These are phyloP conservation scores for Lissonota sp. DNA, from an alignment of 2,888 invertebrate genomes.

Conservation along the genomic window DNA sequence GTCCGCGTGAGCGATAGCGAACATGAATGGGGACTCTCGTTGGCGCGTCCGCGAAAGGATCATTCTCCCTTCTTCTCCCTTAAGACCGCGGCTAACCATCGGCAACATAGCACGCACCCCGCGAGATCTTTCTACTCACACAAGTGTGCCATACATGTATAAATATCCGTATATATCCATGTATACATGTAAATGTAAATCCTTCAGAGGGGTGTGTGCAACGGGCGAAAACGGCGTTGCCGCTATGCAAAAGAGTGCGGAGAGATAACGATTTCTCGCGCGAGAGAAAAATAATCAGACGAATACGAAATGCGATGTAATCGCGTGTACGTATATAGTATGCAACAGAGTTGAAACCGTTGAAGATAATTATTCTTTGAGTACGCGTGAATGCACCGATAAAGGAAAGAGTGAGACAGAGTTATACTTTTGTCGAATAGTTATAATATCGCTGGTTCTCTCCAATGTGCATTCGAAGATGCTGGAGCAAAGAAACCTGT, in stretches of 20 bases:
- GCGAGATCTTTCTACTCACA: conserved; percentile 41
- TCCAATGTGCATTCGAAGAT: conserved; percentile 17
- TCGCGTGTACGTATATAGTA: conserved; percentile 16
- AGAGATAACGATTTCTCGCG: conserved; percentile 48
- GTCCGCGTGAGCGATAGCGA: conserved; percentile 72
- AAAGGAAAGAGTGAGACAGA: conserved; percentile 8
- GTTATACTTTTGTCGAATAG: conserved; percentile 6
- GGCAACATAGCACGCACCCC: conserved; percentile 36
- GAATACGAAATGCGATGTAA: conserved; percentile 50
- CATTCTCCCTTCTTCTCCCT: conserved; percentile 30
- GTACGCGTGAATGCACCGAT: conserved; percentile 39
- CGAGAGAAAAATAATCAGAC: conserved; percentile 47
- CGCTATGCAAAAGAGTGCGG: conserved; percentile 26
- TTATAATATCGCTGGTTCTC: conserved; percentile 11
- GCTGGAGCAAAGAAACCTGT: conserved; percentile 24
- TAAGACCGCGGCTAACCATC: conserved; percentile 6
- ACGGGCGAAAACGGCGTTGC: conserved; percentile 19
- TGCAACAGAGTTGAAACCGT: conserved; percentile 21
- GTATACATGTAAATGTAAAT: neutral
- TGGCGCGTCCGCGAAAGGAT: conserved; percentile 49
- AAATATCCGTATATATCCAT: neutral
- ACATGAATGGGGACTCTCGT: conserved; percentile 71
- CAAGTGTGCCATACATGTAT: conserved; percentile 3
- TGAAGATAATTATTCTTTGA: conserved; percentile 51
- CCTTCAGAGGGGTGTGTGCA: neutral